These are phyloP conservation scores for Orthosia cruda DNA, from an alignment of 2,888 invertebrate genomes.

Conservation along the genomic window DNA sequence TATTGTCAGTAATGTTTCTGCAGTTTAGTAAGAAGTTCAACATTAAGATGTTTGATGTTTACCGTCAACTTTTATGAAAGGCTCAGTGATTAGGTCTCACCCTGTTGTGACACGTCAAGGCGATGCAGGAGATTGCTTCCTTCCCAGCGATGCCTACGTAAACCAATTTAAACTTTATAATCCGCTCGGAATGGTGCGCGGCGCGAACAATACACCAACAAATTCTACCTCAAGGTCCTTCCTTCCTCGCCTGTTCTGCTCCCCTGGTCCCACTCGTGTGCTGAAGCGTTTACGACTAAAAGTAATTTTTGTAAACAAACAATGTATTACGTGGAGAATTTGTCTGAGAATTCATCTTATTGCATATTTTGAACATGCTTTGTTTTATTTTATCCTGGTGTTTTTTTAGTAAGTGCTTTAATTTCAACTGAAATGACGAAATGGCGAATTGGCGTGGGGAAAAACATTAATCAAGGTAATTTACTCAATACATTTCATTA, in stretches of 20 bases:
- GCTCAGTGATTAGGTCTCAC: conserved; percentile 7
- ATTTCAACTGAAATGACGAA: no score
- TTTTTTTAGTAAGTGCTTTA: not conserved
- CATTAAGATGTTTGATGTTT: not conserved
- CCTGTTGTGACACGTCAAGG: conserved; percentile 39
- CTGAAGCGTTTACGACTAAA: conserved; percentile 38
- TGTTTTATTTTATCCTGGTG: conserved; percentile 1
- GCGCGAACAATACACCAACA: conserved; percentile 68
- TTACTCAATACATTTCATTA: conserved; percentile 12
- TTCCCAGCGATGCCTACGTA: conserved; percentile 63
- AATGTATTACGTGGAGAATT: conserved; percentile 1
- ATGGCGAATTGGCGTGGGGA: no score
- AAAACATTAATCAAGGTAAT: not conserved
- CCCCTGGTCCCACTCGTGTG: conserved; percentile 34
- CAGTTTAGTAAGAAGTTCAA: not conserved
- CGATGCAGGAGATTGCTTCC: conserved; percentile 63
- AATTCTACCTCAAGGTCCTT: conserved; percentile 65
- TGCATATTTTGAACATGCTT: not conserved
- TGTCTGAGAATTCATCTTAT: conserved; percentile 10
- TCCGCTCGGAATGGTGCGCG: conserved; percentile 66
- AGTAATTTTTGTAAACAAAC: conserved; percentile 50
- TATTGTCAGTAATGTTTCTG: not conserved
- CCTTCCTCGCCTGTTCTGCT: conserved; percentile 37
- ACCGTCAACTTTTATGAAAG: conserved; percentile 7
- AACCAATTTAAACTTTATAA: conserved; percentile 78